A percentile compares a stretch with the other conserved stretches of the same genome.
Conservation (phyloP, 2,113 vertebrate genomes). For the Candoia aspera region DNA sequence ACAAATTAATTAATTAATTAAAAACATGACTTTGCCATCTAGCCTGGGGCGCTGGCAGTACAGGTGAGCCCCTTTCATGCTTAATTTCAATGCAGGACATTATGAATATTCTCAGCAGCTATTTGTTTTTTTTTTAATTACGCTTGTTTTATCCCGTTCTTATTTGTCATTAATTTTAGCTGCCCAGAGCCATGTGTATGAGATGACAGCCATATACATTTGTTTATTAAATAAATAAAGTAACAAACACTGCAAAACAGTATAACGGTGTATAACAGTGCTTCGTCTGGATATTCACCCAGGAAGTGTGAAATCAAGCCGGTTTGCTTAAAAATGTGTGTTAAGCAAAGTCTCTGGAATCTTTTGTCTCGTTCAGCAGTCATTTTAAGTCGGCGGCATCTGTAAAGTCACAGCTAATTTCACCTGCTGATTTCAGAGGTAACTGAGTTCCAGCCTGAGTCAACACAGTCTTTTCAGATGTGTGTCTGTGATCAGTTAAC, state of each 20-base stretch:
- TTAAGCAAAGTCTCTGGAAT: no score
- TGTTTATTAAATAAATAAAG: no score
- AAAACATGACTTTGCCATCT: not conserved
- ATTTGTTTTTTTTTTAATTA: not conserved
- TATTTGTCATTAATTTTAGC: not conserved
- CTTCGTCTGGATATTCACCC: no score
- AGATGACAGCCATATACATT: no score
- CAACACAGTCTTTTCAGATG: no score
- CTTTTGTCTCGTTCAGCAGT: not conserved
- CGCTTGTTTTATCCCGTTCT: not conserved
- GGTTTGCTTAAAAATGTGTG: no score
- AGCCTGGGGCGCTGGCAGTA: not conserved
- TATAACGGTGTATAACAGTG: no score
- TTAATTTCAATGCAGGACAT: not conserved
- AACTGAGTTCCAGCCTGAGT: not conserved
- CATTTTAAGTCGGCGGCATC: not conserved
- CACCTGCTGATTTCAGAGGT: not conserved
- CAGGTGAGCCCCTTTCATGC: not conserved
- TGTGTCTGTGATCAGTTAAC: no score
- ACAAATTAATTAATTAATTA: no score
- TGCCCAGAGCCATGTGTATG: not conserved
- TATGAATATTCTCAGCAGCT: not conserved
- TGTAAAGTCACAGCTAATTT: not conserved
- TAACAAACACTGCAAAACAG: no score
- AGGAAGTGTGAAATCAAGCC: no score